Evolutionary conservation across 2,797 vertebrate genomes (phyloP).

Genomic region (Ptychadena robeensis): DNA sequence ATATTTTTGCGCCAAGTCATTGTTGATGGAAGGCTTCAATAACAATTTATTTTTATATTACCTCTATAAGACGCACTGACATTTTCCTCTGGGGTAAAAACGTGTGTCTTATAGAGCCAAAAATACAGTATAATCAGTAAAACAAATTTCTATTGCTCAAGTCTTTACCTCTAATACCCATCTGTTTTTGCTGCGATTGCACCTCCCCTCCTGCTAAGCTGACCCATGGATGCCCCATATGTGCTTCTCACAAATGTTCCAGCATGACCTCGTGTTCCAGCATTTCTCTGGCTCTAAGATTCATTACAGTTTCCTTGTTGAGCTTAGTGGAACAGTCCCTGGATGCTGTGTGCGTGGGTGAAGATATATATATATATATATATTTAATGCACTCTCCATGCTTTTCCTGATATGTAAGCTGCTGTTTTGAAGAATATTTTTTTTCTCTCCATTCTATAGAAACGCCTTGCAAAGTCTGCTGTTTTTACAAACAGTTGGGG

Average conservation of each 20-base stretch:
- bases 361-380: conserved; percentile 43
- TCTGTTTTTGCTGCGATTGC: not conserved
- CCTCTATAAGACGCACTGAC: too few relatives aligned
- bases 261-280: conserved; percentile 1
- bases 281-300: conserved; percentile 17
- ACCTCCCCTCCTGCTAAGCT: not conserved
- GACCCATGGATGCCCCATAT: not conserved
- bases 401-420: conserved; percentile 42
- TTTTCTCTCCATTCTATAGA: conserved; percentile 23
- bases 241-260: conserved; percentile 2
- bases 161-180: not conserved
- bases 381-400: conserved; percentile 25
- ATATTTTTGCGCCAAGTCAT: too few relatives aligned
- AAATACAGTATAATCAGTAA: not conserved
- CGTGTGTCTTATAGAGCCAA: too few relatives aligned
- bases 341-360: conserved; percentile 45
- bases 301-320: conserved; percentile 39
- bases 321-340: conserved; percentile 30
- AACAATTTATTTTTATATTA: too few relatives aligned
- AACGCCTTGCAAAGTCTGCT: conserved; percentile 47
- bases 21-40: too few relatives aligned
- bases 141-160: not conserved
- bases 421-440: conserved; percentile 48
- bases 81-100: too few relatives aligned
- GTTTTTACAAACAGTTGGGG: conserved; percentile 54